Percentiles rank a stretch among this genome's conserved stretches.
Conservation (phyloP, 2,113 vertebrate genomes). For the Geococcyx californianus region DNA sequence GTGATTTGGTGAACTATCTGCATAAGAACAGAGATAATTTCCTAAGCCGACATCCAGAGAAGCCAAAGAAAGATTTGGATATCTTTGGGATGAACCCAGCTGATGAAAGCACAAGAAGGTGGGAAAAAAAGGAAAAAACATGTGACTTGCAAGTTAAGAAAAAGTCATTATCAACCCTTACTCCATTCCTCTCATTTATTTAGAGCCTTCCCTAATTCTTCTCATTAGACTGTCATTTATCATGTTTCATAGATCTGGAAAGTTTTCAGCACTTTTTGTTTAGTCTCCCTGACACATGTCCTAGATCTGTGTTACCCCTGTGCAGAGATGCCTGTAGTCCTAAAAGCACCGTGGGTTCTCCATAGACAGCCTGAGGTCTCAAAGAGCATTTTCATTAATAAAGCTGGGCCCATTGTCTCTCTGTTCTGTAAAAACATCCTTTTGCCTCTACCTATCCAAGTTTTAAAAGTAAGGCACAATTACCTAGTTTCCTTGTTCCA, state of each 20-base stretch:
- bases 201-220: neutral
- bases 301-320: neutral
- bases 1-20: slow-evolving; percentile 96
- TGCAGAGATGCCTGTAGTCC: neutral
- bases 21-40: slow-evolving; percentile 97
- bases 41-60: slow-evolving; percentile 87
- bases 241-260: neutral
- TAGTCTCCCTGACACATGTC: neutral
- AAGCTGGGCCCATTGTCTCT: neutral
- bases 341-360: neutral
- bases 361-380: neutral
- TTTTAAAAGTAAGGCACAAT: neutral
- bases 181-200: neutral
- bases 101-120: slow-evolving; percentile 97
- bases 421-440: neutral
- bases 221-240: neutral
- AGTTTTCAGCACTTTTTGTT: neutral
- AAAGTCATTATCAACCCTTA: neutral
- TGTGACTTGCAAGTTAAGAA: neutral
- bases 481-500: neutral
- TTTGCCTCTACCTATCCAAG: neutral
- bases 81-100: slow-evolving; percentile 94
- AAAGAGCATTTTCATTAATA: neutral
- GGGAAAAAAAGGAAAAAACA: neutral
- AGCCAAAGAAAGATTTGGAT: slow-evolving; percentile 93